A percentile compares a stretch with the other conserved stretches of the same genome.
Conservation (phyloP, 2,888 invertebrate species). For the Drosophila phalerata region DNA sequence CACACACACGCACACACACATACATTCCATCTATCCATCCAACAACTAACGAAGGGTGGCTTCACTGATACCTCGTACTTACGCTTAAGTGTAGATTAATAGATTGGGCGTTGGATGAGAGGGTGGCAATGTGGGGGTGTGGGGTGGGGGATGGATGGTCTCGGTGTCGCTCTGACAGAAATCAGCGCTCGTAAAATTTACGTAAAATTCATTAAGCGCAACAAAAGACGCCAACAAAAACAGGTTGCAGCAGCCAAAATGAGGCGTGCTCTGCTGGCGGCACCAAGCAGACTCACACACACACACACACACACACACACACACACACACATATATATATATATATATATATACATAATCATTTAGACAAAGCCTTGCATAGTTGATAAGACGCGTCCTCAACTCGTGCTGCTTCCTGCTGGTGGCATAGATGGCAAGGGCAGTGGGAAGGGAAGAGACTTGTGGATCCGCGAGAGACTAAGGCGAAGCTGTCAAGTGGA, state of each 20-base stretch:
- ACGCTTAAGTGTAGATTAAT: constrained; percentile 75
- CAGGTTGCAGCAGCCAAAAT: constrained; percentile 52
- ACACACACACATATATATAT: too few species aligned
- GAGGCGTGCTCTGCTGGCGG: constrained; percentile 30
- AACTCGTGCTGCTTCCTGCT: background rate
- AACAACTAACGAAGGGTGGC: constrained; percentile 50
- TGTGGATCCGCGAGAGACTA: constrained; percentile 33
- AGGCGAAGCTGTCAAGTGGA: constrained; percentile 54
- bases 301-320: constrained; percentile 1
- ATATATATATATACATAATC: too few species aligned
- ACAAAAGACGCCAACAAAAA: constrained; percentile 72
- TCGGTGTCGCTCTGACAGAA: constrained; percentile 64
- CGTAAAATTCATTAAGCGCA: constrained; percentile 81
- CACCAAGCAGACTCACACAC: constrained; percentile 10
- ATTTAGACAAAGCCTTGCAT: constrained; percentile 78
- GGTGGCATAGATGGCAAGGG: constrained; percentile 19
- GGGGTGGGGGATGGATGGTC: background rate
- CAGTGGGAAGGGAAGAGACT: constrained; percentile 31
- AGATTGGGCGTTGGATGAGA: constrained; percentile 48
- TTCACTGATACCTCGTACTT: constrained; percentile 50
- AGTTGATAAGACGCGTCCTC: constrained; percentile 74
- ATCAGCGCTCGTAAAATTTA: constrained; percentile 81
- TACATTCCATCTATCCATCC: constrained; percentile 13
- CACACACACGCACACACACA: constrained; percentile 43
- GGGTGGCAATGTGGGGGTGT: background rate